These are phyloP conservation scores for Rhinolophus ferrumequinum DNA, from an alignment of 2,113 vertebrate species.

Conservation along the genomic window DNA sequence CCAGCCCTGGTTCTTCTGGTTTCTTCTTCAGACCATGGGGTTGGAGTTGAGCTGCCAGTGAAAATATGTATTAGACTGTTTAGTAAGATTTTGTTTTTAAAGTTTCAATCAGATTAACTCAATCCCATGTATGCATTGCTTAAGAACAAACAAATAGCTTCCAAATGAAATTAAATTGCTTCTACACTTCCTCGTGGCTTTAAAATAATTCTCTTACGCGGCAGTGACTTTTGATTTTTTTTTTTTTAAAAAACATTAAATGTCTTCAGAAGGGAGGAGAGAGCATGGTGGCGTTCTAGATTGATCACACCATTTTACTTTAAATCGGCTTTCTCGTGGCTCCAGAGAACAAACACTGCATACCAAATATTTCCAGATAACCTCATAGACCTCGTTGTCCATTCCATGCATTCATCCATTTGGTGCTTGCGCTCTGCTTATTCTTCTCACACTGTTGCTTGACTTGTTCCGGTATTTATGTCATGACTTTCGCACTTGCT, in stretches of 20 bases:
- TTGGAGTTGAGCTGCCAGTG: neutral
- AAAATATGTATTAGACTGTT: neutral
- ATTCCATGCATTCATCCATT: neutral
- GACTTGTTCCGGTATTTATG: neutral
- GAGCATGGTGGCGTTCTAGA: neutral
- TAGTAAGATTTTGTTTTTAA: neutral
- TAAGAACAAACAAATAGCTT: conserved; percentile 12
- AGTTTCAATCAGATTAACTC: conserved; percentile 8
- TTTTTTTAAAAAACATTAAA: neutral
- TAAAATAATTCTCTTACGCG: neutral
- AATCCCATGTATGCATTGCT: neutral
- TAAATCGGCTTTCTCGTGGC: neutral
- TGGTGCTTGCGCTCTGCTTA: neutral
- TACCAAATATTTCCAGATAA: neutral
- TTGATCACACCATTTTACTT: neutral
- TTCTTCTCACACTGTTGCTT: neutral
- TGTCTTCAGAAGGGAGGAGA: neutral
- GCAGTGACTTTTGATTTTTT: neutral
- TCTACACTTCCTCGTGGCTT: neutral
- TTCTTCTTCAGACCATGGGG: neutral
- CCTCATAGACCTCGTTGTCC: neutral
- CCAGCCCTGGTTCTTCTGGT: neutral
- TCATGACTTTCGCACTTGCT: neutral
- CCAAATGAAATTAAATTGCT: neutral
- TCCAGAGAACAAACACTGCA: neutral